phyloP scores from a whole-genome alignment of 2,113 vertebrate species.

The Atrichornis clamosus region DNA sequence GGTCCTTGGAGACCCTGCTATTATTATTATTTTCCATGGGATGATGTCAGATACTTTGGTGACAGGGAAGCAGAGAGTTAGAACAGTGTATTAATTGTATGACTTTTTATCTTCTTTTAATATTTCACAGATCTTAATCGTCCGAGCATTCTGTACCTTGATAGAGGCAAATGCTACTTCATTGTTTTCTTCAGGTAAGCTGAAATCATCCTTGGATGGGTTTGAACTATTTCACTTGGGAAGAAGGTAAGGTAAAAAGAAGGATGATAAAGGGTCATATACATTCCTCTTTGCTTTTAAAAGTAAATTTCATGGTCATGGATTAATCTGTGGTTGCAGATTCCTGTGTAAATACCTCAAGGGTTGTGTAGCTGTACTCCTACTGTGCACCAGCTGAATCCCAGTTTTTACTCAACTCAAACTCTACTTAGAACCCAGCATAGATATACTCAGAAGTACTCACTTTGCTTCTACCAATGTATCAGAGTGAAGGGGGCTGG shows the following conservation, averaged over 20 bases:
- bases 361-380: not conserved
- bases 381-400: not conserved
- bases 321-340: not conserved
- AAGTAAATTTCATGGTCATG: not conserved
- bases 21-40: not conserved
- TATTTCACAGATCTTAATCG: not conserved
- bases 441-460: not conserved
- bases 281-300: not conserved
- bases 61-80: not conserved
- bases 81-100: not conserved
- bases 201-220: not conserved
- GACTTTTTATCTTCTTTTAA: not conserved
- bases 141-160: accelerated
- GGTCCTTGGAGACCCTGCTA: not conserved
- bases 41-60: not conserved
- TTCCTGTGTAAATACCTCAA: not conserved
- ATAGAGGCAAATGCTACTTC: not conserved
- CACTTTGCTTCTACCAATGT: not conserved
- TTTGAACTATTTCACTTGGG: not conserved
- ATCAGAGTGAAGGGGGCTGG: not conserved
- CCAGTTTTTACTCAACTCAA: not conserved
- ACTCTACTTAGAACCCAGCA: accelerated
- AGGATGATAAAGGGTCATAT: not conserved
- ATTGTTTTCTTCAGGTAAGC: not conserved
- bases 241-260: not conserved